phyloP scores from a whole-genome alignment of 2,113 vertebrate genomes.

The Merops nubicus region DNA sequence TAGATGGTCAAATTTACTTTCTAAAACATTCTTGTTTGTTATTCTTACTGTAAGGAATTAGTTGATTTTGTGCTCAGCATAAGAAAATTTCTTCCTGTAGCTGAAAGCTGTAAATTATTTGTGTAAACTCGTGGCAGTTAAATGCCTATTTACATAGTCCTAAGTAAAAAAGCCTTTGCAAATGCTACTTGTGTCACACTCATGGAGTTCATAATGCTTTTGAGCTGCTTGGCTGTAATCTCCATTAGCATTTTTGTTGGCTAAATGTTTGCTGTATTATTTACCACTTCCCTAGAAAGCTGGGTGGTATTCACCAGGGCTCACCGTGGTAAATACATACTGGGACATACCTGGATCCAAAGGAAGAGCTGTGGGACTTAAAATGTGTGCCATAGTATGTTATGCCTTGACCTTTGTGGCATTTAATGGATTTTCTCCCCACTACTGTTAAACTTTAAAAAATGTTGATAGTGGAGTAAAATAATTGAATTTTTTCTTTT shows the following conservation, averaged over 20 bases:
- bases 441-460: neutral
- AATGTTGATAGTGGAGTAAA: neutral
- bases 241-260: neutral
- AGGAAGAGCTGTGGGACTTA: neutral
- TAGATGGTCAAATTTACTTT: neutral
- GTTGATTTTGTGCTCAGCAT: neutral
- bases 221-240: neutral
- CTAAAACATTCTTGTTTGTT: neutral
- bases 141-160: neutral
- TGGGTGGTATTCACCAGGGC: neutral
- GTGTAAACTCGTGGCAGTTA: neutral
- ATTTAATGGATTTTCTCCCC: neutral
- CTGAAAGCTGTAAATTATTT: neutral
- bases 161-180: neutral
- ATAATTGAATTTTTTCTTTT: neutral
- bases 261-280: neutral
- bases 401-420: neutral
- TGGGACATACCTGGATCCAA: neutral
- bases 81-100: neutral
- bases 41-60: neutral
- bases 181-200: neutral
- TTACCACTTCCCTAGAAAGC: neutral
- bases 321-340: neutral
- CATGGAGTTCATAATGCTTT: neutral
- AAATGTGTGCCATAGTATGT: neutral